Percentiles rank a stretch among this genome's conserved stretches.
Conservation (phyloP, 2,113 vertebrate genomes). For the Pituophis catenifer region DNA sequence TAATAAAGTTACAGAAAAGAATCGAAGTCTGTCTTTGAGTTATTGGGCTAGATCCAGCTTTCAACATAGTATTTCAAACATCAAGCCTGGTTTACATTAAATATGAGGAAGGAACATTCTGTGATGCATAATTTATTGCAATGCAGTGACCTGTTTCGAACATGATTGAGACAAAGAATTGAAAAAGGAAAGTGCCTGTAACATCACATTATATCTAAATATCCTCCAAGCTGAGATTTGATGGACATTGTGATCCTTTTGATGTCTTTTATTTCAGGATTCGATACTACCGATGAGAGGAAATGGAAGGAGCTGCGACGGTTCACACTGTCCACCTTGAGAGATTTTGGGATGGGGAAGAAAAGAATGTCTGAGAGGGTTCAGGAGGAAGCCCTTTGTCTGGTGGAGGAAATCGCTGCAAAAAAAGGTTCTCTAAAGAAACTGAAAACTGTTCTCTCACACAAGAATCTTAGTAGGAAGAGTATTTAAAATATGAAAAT, state of each 20-base stretch:
- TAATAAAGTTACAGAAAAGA: too few relatives aligned
- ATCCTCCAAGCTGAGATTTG: background rate
- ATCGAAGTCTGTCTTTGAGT: too few relatives aligned
- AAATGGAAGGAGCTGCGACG: conserved; percentile 58
- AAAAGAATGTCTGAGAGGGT: conserved; percentile 27
- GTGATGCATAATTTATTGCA: background rate
- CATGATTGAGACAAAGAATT: background rate
- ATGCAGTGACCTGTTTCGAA: background rate
- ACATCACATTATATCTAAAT: background rate
- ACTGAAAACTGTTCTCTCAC: background rate
- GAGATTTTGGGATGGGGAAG: conserved; percentile 59
- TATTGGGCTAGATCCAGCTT: too few relatives aligned
- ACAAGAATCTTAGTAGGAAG: background rate
- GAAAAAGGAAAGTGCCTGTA: background rate
- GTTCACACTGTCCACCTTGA: conserved; percentile 58
- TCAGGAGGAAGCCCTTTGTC: conserved; percentile 45
- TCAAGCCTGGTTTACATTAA: too few relatives aligned
- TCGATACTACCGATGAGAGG: conserved; percentile 38
- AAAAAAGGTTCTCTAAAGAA: conserved; percentile 32
- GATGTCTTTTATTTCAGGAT: conserved; percentile 30
- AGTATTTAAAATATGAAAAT: background rate
- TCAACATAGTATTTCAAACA: too few relatives aligned
- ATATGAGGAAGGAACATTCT: too few relatives aligned
- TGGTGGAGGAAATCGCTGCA: conserved; percentile 39
- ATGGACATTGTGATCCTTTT: background rate